Evolutionary conservation across 2,888 invertebrate species (phyloP).

Genomic region (Acanthosepion esculentum): DNA sequence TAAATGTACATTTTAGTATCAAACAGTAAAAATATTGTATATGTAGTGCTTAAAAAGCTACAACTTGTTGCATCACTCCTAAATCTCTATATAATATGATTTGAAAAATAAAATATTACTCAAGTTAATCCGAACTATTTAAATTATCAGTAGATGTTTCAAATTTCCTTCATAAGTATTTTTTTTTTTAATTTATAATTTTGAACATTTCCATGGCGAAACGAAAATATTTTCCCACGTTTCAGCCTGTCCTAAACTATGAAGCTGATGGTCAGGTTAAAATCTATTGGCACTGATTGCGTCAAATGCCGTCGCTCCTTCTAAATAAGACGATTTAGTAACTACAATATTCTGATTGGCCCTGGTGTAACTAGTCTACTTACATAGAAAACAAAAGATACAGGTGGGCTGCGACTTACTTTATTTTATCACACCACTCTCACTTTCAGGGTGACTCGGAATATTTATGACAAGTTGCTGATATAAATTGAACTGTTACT

Average conservation of each 20-base stretch:
- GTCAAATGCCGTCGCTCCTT: neutral
- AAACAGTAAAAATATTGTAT: too few relatives aligned
- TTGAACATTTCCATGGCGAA: neutral
- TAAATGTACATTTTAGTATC: too few relatives aligned
- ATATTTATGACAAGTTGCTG: conserved; percentile 11
- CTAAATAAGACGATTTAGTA: neutral
- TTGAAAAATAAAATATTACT: too few relatives aligned
- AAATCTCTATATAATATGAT: too few relatives aligned
- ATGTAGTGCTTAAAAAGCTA: too few relatives aligned
- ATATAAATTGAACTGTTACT: conserved; percentile 44
- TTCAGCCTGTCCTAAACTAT: neutral
- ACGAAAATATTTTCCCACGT: neutral
- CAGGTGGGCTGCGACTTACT: neutral
- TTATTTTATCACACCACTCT: neutral
- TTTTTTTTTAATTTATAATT: neutral
- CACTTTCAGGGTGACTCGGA: neutral
- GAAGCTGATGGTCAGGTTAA: neutral
- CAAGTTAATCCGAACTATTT: too few relatives aligned
- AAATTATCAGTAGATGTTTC: too few relatives aligned
- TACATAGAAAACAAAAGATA: conserved; percentile 39
- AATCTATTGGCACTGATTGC: neutral
- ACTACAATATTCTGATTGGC: neutral
- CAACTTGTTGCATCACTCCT: too few relatives aligned
- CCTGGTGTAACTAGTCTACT: neutral
- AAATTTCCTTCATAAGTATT: too few relatives aligned